Evolutionary conservation across 2,888 invertebrate genomes (phyloP).

Genomic region (Dyspetes luteomarginatus): DNA sequence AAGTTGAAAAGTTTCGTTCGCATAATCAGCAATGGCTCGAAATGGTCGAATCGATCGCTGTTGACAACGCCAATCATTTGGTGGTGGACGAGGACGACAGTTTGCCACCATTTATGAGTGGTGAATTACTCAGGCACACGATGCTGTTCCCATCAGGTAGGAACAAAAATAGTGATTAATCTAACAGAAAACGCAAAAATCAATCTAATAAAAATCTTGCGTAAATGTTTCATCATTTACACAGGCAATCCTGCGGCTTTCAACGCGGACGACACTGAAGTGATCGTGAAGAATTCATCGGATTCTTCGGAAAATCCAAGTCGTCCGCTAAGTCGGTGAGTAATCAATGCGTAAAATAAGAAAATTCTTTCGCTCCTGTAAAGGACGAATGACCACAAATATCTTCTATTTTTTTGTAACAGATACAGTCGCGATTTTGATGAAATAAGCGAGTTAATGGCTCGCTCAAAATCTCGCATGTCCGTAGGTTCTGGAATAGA

Average conservation of each 20-base stretch:
- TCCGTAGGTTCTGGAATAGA: constrained; percentile 80
- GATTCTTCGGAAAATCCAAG: constrained; percentile 81
- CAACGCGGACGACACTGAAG: constrained; percentile 78
- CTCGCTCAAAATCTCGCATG: constrained; percentile 81
- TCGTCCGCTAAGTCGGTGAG: constrained; percentile 85
- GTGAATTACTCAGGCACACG: constrained; percentile 88
- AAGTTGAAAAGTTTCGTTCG: constrained; percentile 97
- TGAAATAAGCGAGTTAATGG: constrained; percentile 83
- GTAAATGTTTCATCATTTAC: constrained; percentile 7
- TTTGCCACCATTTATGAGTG: constrained; percentile 90
- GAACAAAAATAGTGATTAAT: no score
- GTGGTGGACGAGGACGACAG: constrained; percentile 86
- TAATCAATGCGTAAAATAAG: constrained; percentile 17
- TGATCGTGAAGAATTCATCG: constrained; percentile 77
- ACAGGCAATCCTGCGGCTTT: constrained; percentile 69
- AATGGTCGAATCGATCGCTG: constrained; percentile 93
- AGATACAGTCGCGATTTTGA: constrained; percentile 86
- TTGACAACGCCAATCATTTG: constrained; percentile 85
- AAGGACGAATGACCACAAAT: no score
- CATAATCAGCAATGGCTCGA: constrained; percentile 99
- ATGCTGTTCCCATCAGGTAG: constrained; percentile 84
- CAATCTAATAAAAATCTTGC: neutral
- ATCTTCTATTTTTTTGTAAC: no score
- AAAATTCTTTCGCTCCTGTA: constrained; percentile 12
- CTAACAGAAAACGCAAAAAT: neutral